Base-by-base conservation (phyloP, 1,140 invertebrate species). In the Leptonema lineaticorne region DNA sequence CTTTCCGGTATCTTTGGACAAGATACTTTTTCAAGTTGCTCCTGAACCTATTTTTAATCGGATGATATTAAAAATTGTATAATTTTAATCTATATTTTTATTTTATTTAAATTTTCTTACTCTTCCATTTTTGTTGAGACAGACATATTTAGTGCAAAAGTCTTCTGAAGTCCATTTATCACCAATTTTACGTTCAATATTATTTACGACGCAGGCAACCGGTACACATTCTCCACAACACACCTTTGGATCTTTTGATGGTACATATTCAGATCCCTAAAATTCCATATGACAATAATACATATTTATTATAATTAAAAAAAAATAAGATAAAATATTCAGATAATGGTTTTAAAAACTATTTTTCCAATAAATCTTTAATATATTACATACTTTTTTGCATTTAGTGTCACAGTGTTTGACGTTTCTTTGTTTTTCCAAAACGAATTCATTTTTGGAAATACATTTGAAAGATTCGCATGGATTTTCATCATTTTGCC, bases 201-300 rank as follows among this genome's bases (percentile, higher is more conserved):
- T 84, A 0, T 85, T 84, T n/a, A 88, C 77, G 0, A 91, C 75
- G 72, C 92, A 93, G 22, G 81, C 81, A 0, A 81, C 78, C 78
- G 88, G 87, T 24, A 84, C 76, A 68, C 92, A 93, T 64, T 85
- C 79, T 4, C 91, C 91, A 74, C 92, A 93, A 77, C 92, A 93
- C 16, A 75, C 72, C 20, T 70, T 78, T 3, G 75, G 56, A 5
- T 78, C 64, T n/a, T 69, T 63, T 2, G 86, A 79, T 50, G 77
- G 66, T 45, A 75, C 73, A 72, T 90, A 89, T 37, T 78, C 76
- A 78, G 83, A 88, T 1, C 89, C 89, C 67, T 82, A 71, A 20
- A 69, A 48, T 68, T n/a, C n/a, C n/a, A n/a, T n/a, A n/a, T n/a
- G n/a, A n/a, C n/a, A n/a, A n/a, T n/a, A 53, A 53, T 28, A n/a